Evolutionary conservation across 1,140 invertebrate species (phyloP).

Genomic region (Probaryconus sp.): DNA sequence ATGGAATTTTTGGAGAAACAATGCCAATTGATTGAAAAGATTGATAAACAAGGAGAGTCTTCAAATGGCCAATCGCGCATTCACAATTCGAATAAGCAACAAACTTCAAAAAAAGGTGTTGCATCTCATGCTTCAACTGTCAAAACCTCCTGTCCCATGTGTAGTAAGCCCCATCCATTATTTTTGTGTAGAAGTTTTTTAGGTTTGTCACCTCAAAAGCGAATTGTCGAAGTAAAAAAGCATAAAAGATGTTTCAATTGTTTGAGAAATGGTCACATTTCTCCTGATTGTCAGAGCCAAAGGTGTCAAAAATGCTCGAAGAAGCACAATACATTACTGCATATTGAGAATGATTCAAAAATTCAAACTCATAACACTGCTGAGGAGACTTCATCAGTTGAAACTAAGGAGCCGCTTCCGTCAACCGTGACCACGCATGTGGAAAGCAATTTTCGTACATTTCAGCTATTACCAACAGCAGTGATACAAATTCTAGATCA

Average conservation of each 20-base stretch:
- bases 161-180: conserved; percentile 6
- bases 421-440: too few species aligned
- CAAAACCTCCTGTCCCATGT: neutral
- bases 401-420: neutral
- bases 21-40: conserved; percentile 8
- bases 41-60: neutral
- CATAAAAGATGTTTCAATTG: conserved; percentile 26
- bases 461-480: conserved; percentile 12
- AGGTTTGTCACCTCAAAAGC: neutral
- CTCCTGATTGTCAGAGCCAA: neutral
- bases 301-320: conserved; percentile 7
- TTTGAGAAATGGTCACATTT: conserved; percentile 6
- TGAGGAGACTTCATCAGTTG: too few species aligned
- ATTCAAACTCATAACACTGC: too few species aligned
- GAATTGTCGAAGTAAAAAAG: conserved; percentile 8
- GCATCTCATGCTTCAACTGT: too few species aligned
- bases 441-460: too few species aligned
- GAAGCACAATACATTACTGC: conserved; percentile 6
- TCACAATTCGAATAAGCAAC: neutral
- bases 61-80: neutral
- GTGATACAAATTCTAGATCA: neutral
- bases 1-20: neutral
- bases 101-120: too few species aligned
- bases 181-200: conserved; percentile 10
- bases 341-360: neutral